Conservation (phyloP, 2,797 vertebrate species). For the Halcyon badia region DNA sequence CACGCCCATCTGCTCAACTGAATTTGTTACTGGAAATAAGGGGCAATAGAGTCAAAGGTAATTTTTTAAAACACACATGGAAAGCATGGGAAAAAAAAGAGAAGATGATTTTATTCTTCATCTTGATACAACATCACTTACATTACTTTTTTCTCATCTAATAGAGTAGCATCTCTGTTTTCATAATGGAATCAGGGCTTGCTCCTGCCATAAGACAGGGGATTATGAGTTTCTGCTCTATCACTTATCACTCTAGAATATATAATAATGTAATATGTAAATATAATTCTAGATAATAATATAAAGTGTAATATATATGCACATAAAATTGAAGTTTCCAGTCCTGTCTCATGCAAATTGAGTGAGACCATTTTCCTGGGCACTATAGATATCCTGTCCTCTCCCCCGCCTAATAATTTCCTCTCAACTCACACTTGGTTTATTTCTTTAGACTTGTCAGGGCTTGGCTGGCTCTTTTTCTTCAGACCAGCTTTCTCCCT, state of each 20-base stretch:
- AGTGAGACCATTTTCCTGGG: slow-evolving; percentile 76
- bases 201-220: background rate
- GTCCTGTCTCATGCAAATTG: slow-evolving; percentile 51
- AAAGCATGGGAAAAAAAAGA: background rate
- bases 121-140: background rate
- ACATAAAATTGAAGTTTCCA: background rate
- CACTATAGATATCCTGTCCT: slow-evolving; percentile 65
- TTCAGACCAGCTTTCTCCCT: background rate
- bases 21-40: slow-evolving; percentile 60
- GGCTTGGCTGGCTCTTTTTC: slow-evolving; percentile 50
- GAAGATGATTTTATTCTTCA: background rate
- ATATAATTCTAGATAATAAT: background rate
- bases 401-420: slow-evolving; percentile 76
- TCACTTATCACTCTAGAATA: background rate
- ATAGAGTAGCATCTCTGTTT: background rate
- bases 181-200: background rate
- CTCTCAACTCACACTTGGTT: slow-evolving; percentile 75
- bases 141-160: background rate
- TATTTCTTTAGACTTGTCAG: slow-evolving; percentile 78
- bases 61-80: slow-evolving; percentile 4
- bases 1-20: slow-evolving; percentile 6
- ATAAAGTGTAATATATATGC: background rate
- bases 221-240: background rate
- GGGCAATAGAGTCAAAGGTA: background rate
- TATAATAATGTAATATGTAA: background rate